Evolutionary conservation across 2,888 invertebrate species (phyloP), one percentile per base, ranked within the genome.

Genomic region (Sericinus montela): DNA sequence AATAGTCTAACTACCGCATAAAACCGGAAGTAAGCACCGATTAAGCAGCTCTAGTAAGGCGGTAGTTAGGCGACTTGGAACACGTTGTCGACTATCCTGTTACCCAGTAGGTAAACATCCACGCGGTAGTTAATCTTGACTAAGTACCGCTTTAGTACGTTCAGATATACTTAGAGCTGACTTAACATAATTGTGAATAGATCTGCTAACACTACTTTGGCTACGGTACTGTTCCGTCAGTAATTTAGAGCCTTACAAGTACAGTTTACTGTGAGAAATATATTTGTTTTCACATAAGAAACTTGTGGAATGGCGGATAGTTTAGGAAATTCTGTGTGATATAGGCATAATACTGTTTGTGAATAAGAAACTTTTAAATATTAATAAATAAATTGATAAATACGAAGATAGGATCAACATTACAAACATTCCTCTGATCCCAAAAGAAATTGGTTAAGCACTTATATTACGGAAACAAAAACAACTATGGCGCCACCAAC

Each of bases 91-190:
- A n/a, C 23, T 34, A n/a, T 6, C 34, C 15, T 40, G 28, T 46
- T 46, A 46, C 40, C 40, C 40, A 15, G 11, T 13, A 34, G 35
- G 46, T 34, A 39, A 32, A 36, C 35, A 39, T 39, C 37, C 32
- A 23, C 15, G 23, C 13, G 39, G 28, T 28, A 47, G 40, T 47
- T 47, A 41, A 34, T 35, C 40, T 28, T 47, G 32, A 47, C 46
- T 39, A 47, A 47, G 40, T 28, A 28, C 28, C 46, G 28, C 28
- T 40, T 47, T 40, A 9, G 30, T 13, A 14, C 25, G 34, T 25
- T 14, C 15, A 10, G 14, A 15, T 15, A 11, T 34, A 29, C 39
- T 40, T 25, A 28, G 34, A 46, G 32, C 32, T 46, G 39, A 46
- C 40, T 39, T 39, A 40, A 39, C 25, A 39, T 39, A 25, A 38